Base-by-base conservation (phyloP, 2,888 invertebrate genomes). In the Nesidiocoris tenuis region DNA sequence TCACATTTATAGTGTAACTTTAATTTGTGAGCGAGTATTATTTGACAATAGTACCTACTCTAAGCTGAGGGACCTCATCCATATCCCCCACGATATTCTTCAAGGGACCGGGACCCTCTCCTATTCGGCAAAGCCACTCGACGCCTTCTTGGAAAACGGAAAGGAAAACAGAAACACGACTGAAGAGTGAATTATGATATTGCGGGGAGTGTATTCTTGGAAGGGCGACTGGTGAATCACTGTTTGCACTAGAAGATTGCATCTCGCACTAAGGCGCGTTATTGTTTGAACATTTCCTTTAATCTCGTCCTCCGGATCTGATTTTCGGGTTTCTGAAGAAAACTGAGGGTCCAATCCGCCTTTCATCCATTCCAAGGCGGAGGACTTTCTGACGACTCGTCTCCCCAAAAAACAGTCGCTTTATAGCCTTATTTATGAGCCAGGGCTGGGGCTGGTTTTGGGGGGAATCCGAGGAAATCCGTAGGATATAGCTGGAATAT, bases 271-370 rank as follows among this genome's bases (percentile, higher is more conserved):
- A 61, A 72, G 61, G 72, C 61, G 61, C 61, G 72, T 72, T 72
- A 72, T 72, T 72, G 72, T 72, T 72, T 72, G 72, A 72, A 72
- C 72, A 72, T 72, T 72, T 72, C 72, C 72, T 72, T 72, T 72
- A 72, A 72, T 72, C 72, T 72, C 61, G 72, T 21, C 19, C 63
- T 72, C 61, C 22, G 24, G 72, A 72, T 72, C 72, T 72, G 72
- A 72, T 72, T 63, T 72, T 72, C 72, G 72, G 72, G 72, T 54
- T 18, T 12, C 39, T 12, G 39, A 39, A 56, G 72, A 3, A 24
- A 39, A 22, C 25, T 61, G 54, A 72, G 61, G n/a, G 25, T 1
- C 59, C 54, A 61, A 54, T 72, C 61, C 61, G 72, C 61, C 72
- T 63, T 61, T 70, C 57, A 67, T 67, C 70, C 70, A 7, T 39